A percentile compares a stretch with the other conserved stretches of the same genome.
These are phyloP conservation scores for Drosophila eohydei DNA, from an alignment of 2,888 invertebrate genomes.

Conservation along the genomic window DNA sequence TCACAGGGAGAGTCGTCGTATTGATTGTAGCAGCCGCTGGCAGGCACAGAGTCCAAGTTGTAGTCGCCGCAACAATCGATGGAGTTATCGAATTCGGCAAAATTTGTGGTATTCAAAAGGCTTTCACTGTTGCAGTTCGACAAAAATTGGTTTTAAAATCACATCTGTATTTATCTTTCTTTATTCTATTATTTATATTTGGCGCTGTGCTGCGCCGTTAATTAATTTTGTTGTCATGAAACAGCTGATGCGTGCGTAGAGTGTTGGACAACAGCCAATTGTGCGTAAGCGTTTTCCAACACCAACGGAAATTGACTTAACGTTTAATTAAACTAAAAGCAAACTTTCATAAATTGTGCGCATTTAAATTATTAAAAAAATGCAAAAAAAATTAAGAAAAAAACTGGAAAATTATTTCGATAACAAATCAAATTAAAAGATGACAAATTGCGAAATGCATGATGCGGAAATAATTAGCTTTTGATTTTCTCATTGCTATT, in stretches of 20 bases:
- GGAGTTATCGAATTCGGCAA: conserved; percentile 6
- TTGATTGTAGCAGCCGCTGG: conserved; percentile 29
- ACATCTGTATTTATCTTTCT: background rate
- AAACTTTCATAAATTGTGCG: background rate
- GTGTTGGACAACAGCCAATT: conserved; percentile 19
- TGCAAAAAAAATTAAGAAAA: background rate
- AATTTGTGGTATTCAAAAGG: background rate
- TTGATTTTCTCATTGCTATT: background rate
- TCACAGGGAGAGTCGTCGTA: conserved; percentile 40
- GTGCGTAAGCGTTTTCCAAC: conserved; percentile 17
- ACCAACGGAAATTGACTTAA: background rate
- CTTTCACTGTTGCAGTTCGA: conserved; percentile 11
- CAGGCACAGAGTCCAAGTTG: conserved; percentile 6
- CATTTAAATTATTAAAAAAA: background rate
- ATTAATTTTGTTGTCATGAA: conserved; percentile 37
- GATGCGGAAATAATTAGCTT: conserved; percentile 14
- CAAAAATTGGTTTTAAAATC: background rate
- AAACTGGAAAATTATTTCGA: background rate
- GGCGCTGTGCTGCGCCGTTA: conserved; percentile 46
- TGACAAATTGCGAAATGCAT: background rate
- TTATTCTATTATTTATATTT: conserved; percentile 12
- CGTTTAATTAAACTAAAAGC: conserved; percentile 7
- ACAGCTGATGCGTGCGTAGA: conserved; percentile 47
- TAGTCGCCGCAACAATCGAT: conserved; percentile 24
- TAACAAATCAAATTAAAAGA: conserved; percentile 15